These are phyloP conservation scores for Protophormia terraenovae DNA, from an alignment of 2,888 invertebrate genomes.

Conservation along the genomic window DNA sequence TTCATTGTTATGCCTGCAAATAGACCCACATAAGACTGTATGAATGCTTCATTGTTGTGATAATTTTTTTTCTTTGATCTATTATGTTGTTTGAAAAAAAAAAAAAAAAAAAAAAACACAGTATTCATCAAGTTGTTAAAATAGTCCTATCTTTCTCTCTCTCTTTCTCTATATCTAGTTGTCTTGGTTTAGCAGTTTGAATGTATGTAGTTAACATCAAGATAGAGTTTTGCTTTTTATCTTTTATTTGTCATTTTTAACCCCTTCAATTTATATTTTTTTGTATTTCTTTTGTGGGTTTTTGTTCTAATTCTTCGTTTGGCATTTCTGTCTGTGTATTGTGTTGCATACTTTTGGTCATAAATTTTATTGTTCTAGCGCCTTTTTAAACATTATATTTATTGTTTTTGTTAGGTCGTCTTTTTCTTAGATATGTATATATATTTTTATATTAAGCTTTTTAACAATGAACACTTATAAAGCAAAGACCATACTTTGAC, in stretches of 20 bases:
- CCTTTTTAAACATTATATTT: constrained; percentile 50
- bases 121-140: constrained; percentile 24
- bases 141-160: not conserved
- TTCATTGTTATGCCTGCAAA: constrained; percentile 5
- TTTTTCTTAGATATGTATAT: constrained; percentile 31
- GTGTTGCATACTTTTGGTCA: constrained; percentile 61
- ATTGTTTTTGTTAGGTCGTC: constrained; percentile 49
- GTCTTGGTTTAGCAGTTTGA: not conserved
- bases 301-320: constrained; percentile 44
- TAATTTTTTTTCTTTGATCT: constrained; percentile 1
- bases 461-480: constrained; percentile 62
- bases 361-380: constrained; percentile 45
- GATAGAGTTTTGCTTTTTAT: constrained; percentile 13
- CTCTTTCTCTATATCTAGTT: not conserved
- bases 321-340: constrained; percentile 6
- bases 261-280: constrained; percentile 45
- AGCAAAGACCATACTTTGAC: constrained; percentile 53
- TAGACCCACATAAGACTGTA: not conserved
- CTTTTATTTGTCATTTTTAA: constrained; percentile 37
- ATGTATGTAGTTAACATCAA: not conserved
- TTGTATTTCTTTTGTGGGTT: constrained; percentile 15
- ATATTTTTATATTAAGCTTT: constrained; percentile 29
- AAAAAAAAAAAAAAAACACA: no score
- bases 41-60: not conserved
- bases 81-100: not conserved